Conservation (phyloP, 2,797 vertebrate species). For the Mormyrops boulengeri region DNA sequence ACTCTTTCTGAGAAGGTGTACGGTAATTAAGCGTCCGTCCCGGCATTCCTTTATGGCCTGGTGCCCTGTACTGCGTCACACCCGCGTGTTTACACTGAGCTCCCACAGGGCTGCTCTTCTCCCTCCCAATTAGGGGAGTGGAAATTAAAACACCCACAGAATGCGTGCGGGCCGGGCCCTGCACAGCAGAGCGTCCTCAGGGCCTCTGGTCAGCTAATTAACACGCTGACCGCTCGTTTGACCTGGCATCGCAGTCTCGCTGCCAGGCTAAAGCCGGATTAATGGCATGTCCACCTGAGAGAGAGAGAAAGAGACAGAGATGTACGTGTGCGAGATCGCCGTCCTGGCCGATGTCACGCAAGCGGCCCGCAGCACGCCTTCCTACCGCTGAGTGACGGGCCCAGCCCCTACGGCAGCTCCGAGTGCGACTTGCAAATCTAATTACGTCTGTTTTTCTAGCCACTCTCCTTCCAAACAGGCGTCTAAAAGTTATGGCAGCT, state of each 20-base stretch:
- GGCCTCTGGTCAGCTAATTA: conserved; percentile 52
- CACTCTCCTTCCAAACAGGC: neutral
- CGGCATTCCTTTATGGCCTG: conserved; percentile 49
- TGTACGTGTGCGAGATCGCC: neutral
- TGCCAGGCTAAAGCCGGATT: conserved; percentile 28
- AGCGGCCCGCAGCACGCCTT: neutral
- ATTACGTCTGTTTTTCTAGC: conserved; percentile 7
- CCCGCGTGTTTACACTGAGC: conserved; percentile 61
- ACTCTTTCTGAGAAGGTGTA: neutral
- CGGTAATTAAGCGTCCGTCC: neutral
- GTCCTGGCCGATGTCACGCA: neutral
- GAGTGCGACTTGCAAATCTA: conserved; percentile 5
- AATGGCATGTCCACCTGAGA: conserved; percentile 21
- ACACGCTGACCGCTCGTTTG: conserved; percentile 25
- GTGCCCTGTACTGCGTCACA: conserved; percentile 39
- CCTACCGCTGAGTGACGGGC: neutral
- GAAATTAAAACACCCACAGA: conserved; percentile 58
- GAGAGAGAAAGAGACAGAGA: neutral
- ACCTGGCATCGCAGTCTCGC: neutral
- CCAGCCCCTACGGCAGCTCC: too few species aligned
- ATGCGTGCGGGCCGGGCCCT: conserved; percentile 49
- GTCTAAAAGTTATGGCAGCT: conserved; percentile 4
- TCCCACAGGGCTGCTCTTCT: conserved; percentile 51
- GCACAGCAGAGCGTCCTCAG: conserved; percentile 48
- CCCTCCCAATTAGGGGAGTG: conserved; percentile 57